Conservation (phyloP, 2,797 vertebrate species). For the Cyclura pinguis region DNA sequence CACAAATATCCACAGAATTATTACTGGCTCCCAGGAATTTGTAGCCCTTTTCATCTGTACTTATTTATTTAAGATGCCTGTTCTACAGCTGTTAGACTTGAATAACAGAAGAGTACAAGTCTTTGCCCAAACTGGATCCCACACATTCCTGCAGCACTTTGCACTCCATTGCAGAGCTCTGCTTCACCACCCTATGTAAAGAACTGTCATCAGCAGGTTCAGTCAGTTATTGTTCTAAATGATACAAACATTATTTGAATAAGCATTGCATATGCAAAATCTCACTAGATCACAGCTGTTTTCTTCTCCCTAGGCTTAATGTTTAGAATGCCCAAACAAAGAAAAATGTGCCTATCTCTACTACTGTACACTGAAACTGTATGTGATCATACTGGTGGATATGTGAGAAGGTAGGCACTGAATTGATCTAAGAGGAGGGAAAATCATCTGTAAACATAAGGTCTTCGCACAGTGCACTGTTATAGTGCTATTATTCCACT, state of each 20-base stretch:
- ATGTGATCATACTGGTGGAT: not conserved
- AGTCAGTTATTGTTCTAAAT: not conserved
- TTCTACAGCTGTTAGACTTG: no score
- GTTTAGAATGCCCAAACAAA: fast-evolving
- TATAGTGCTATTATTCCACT: no score
- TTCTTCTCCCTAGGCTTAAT: not conserved
- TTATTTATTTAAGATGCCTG: no score
- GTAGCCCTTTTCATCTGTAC: no score
- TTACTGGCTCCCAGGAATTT: no score
- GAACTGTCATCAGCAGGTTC: not conserved
- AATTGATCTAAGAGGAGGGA: not conserved
- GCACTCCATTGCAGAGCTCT: not conserved
- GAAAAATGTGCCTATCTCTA: not conserved
- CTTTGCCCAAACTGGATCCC: not conserved
- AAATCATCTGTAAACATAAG: no score
- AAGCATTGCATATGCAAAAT: not conserved
- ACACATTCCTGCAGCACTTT: not conserved
- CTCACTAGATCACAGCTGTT: not conserved
- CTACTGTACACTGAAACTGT: fast-evolving
- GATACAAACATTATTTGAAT: not conserved
- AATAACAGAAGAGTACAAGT: not conserved
- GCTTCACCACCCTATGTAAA: not conserved
- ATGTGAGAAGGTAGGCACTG: not conserved
- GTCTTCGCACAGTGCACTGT: no score
- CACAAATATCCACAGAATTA: no score